Percentiles rank a stretch among this genome's conserved stretches.
Evolutionary conservation across 2,797 vertebrate species (phyloP).

Genomic region (Melanotaenia maccullochi): DNA sequence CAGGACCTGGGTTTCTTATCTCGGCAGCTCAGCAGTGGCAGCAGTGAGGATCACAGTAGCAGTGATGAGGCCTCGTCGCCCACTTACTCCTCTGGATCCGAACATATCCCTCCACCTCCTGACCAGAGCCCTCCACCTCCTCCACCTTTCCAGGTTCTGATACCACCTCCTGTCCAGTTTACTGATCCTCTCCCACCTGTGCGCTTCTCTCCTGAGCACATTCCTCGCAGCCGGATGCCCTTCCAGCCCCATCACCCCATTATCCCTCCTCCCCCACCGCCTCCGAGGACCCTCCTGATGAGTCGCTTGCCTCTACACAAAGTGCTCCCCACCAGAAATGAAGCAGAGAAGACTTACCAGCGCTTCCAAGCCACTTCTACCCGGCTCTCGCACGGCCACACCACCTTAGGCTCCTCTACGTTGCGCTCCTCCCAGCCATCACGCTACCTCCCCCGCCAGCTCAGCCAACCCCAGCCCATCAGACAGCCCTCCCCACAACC

Average conservation of each 20-base stretch:
- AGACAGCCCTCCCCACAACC: conserved; percentile 71
- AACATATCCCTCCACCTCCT: conserved; percentile 91
- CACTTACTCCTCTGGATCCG: conserved; percentile 91
- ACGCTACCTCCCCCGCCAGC: conserved; percentile 76
- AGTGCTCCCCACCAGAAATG: conserved; percentile 63
- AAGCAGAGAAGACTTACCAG: conserved; percentile 44
- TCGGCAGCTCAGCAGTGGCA: conserved; percentile 89
- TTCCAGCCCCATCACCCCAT: conserved; percentile 85
- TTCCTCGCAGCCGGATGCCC: conserved; percentile 77
- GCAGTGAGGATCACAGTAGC: conserved; percentile 91
- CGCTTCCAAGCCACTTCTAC: conserved; percentile 69
- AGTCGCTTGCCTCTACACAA: conserved; percentile 78
- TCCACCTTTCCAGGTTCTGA: conserved; percentile 85
- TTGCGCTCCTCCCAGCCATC: conserved; percentile 58
- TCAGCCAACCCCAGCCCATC: conserved; percentile 80
- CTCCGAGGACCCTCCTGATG: conserved; percentile 79
- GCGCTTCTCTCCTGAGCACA: conserved; percentile 78
- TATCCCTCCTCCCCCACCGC: conserved; percentile 82
- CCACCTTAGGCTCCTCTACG: conserved; percentile 52
- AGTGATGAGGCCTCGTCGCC: conserved; percentile 92
- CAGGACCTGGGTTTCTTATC: conserved; percentile 86
- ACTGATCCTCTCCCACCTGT: conserved; percentile 83
- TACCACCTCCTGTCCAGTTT: conserved; percentile 87
- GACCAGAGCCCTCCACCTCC: conserved; percentile 91
- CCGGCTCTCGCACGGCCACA: conserved; percentile 58